Evolutionary conservation across 2,888 invertebrate genomes (phyloP).

Genomic region (Acrobasis repandana): DNA sequence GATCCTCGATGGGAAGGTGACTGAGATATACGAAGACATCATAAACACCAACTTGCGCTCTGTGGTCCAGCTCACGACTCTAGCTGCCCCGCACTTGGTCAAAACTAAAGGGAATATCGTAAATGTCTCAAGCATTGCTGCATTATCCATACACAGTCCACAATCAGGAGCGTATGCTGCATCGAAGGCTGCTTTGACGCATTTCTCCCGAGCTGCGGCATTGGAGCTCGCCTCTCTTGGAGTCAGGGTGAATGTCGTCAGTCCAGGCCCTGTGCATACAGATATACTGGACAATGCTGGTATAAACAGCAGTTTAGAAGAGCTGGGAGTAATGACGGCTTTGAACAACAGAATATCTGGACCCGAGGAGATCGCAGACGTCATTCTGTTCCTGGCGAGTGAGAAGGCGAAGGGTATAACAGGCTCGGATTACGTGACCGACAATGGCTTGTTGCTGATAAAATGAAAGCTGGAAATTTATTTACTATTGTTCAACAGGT

Average conservation of each 20-base stretch:
- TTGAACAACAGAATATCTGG: not conserved
- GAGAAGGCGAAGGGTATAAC: constrained; percentile 32
- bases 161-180: constrained; percentile 35
- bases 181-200: constrained; percentile 46
- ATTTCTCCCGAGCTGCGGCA: constrained; percentile 44
- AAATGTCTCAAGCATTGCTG: constrained; percentile 35
- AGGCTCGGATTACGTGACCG: constrained; percentile 34
- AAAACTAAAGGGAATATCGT: constrained; percentile 35
- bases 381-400: constrained; percentile 31
- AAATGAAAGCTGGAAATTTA: not conserved
- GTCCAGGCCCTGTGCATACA: constrained; percentile 60
- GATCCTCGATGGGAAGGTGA: constrained; percentile 26
- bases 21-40: constrained; percentile 32
- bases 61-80: constrained; percentile 31
- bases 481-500: too few species aligned
- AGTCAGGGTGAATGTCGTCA: constrained; percentile 84
- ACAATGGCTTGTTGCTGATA: constrained; percentile 31
- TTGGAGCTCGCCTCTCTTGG: constrained; percentile 87
- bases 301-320: not conserved
- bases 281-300: constrained; percentile 61
- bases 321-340: not conserved
- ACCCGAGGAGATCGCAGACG: constrained; percentile 24
- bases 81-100: constrained; percentile 33
- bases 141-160: constrained; percentile 1
- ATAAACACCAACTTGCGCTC: constrained; percentile 36